Evolutionary conservation across 2,888 invertebrate species (phyloP).

Genomic region (Blastobasis lacticolella): DNA sequence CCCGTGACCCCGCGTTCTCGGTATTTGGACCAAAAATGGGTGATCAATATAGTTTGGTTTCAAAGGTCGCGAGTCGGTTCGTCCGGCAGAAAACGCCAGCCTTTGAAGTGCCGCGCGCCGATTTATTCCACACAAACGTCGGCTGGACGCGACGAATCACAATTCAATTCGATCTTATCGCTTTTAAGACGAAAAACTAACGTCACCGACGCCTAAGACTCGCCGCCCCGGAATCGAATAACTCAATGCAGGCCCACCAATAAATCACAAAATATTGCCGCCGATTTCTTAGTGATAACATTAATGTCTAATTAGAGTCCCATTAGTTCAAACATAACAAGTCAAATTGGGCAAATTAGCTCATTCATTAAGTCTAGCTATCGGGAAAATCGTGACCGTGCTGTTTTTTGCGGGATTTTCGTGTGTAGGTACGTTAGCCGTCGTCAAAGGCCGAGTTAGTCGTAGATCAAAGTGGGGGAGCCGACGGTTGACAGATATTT

Average conservation of each 20-base stretch:
- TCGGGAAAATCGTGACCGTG: conserved; percentile 27
- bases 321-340: conserved; percentile 19
- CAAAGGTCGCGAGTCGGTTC: conserved; percentile 28
- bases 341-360: conserved; percentile 26
- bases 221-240: not conserved
- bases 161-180: conserved; percentile 66
- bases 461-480: conserved; percentile 54
- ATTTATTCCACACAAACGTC: conserved; percentile 63
- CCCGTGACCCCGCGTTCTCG: no score
- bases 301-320: conserved; percentile 29
- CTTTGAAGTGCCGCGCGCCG: conserved; percentile 55
- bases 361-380: conserved; percentile 24
- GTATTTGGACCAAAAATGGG: no score
- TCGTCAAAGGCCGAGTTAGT: conserved; percentile 10
- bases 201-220: conserved; percentile 34
- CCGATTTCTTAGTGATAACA: conserved; percentile 13
- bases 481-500: conserved; percentile 65
- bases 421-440: conserved; percentile 8
- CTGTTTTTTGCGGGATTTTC: conserved; percentile 15
- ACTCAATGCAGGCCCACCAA: not conserved
- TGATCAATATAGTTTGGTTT: conserved; percentile 6
- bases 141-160: conserved; percentile 48
- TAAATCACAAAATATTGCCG: no score
- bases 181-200: conserved; percentile 60
- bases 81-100: conserved; percentile 24